Evolutionary conservation across 2,888 invertebrate species (phyloP).

Genomic region (Congeria kusceri): DNA sequence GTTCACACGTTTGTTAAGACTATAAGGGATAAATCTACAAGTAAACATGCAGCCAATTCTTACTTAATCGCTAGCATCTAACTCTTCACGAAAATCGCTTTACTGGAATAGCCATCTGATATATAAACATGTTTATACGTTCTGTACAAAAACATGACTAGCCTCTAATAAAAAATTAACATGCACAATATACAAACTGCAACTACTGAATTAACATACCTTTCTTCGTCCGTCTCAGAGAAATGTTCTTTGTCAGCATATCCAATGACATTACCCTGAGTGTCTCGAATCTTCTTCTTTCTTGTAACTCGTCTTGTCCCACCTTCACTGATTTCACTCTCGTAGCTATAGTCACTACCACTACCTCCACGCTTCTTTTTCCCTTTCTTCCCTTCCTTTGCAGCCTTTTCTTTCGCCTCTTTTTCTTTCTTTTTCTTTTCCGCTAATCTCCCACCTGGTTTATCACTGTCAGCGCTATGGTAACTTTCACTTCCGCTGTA

Average conservation of each 20-base stretch:
- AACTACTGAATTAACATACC: no score
- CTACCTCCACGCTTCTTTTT: slow-evolving; percentile 77
- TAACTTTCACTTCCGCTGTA: slow-evolving; percentile 83
- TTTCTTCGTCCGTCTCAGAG: slow-evolving; percentile 57
- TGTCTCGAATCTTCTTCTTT: slow-evolving; percentile 80
- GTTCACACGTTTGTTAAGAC: no score
- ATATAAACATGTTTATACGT: no score
- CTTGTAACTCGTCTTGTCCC: slow-evolving; percentile 78
- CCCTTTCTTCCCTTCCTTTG: slow-evolving; percentile 67
- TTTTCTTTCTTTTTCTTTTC: slow-evolving; percentile 72
- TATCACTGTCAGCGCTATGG: slow-evolving; percentile 79
- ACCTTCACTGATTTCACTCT: slow-evolving; percentile 82
- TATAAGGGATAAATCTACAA: no score
- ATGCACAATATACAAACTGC: no score
- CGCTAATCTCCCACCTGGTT: slow-evolving; percentile 73
- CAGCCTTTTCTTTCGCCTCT: slow-evolving; percentile 64
- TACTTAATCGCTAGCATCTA: no score
- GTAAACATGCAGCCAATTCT: no score
- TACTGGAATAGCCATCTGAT: no score
- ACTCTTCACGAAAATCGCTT: no score
- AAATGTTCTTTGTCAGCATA: slow-evolving; percentile 75
- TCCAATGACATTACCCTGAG: slow-evolving; percentile 82
- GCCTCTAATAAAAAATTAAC: no score
- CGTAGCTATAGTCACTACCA: slow-evolving; percentile 83
- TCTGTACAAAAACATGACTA: no score